Conservation (phyloP, 2,797 vertebrate genomes). For the Microcaecilia unicolor region DNA sequence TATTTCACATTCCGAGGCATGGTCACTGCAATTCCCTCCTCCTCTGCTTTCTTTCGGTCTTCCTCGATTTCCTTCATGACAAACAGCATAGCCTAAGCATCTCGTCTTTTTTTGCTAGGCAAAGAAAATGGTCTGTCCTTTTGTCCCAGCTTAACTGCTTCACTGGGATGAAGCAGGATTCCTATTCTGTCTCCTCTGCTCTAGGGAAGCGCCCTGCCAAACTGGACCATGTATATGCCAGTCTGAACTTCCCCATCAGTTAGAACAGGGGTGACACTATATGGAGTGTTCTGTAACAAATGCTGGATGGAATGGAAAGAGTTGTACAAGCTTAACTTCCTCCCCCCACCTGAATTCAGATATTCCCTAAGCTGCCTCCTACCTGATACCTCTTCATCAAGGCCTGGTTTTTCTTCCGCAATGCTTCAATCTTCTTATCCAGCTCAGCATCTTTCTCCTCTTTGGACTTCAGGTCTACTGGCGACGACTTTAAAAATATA, state of each 20-base stretch:
- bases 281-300: no score
- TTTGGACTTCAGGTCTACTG: constrained; percentile 74
- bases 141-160: no score
- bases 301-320: no score
- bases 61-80: constrained; percentile 77
- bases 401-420: constrained; percentile 84
- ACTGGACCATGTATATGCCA: no score
- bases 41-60: constrained; percentile 79
- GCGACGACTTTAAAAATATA: constrained; percentile 52
- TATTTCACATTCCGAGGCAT: constrained; percentile 59
- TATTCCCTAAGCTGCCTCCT: no score
- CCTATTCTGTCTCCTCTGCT: background rate
- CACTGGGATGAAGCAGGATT: background rate
- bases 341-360: no score
- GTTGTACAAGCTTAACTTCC: no score
- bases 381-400: constrained; percentile 83
- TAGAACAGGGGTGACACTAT: no score
- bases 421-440: constrained; percentile 79
- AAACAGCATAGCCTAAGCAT: no score
- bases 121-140: no score
- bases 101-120: no score
- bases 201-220: background rate
- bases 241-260: no score
- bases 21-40: constrained; percentile 77
- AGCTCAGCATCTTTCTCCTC: constrained; percentile 86